Conservation (phyloP, 1,140 invertebrate species). For the Drosophila ogumai region DNA sequence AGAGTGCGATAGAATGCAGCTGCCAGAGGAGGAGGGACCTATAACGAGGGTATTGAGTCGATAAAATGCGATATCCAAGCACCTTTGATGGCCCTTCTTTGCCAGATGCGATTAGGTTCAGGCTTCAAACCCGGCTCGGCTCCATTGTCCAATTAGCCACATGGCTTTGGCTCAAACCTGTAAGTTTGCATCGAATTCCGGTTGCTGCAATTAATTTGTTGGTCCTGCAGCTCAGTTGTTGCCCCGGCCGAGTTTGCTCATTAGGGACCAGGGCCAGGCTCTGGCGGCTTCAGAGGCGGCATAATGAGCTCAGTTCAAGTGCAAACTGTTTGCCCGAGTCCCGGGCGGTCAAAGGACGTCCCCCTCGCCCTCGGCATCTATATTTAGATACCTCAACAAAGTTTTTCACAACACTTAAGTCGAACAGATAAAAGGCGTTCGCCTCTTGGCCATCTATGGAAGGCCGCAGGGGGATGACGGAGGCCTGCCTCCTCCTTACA, state of each 20-base stretch:
- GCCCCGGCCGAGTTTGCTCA: conserved; percentile 26
- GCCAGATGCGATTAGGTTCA: conserved; percentile 17
- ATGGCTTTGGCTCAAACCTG: conserved; percentile 3
- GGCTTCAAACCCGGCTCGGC: background rate
- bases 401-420: conserved; percentile 76
- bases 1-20: conserved; percentile 22
- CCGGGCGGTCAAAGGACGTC: conserved; percentile 34
- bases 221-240: conserved; percentile 20
- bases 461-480: background rate
- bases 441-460: conserved; percentile 9
- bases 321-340: conserved; percentile 47
- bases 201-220: conserved; percentile 31
- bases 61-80: conserved; percentile 15
- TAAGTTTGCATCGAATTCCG: conserved; percentile 36
- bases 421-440: conserved; percentile 58
- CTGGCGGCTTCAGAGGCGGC: background rate
- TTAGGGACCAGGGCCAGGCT: conserved; percentile 6
- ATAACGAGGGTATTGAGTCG: conserved; percentile 6
- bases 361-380: conserved; percentile 34
- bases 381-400: conserved; percentile 69
- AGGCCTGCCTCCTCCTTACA: background rate
- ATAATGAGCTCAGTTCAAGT: conserved; percentile 28
- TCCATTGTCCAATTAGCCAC: conserved; percentile 53
- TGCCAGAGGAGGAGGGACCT: background rate
- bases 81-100: background rate